Conservation (phyloP, 2,888 invertebrate genomes). For the Lysandra bellargus region DNA sequence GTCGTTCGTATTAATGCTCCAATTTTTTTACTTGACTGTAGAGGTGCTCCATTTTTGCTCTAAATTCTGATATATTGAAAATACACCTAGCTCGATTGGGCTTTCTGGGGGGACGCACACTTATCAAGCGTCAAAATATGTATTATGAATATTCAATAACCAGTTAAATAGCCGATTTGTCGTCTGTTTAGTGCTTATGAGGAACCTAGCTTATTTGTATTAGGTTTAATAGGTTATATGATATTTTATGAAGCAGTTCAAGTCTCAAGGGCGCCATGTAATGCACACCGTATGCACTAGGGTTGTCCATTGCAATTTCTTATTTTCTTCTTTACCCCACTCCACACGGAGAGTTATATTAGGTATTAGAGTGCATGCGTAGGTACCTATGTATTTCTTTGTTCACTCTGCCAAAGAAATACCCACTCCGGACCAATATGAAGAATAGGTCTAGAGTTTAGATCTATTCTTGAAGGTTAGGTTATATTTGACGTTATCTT, state of each 20-base stretch:
- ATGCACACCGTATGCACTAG: conserved; percentile 30
- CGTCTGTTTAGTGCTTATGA: background rate
- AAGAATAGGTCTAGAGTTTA: background rate
- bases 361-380: too few species aligned
- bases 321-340: background rate
- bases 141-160: background rate
- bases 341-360: too few species aligned
- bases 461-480: background rate
- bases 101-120: too few species aligned
- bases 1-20: too few species aligned
- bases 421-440: too few species aligned
- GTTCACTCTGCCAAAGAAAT: too few species aligned
- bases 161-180: background rate
- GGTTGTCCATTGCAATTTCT: background rate
- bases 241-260: conserved; percentile 35
- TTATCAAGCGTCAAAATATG: background rate
- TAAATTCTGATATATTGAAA: too few species aligned
- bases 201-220: background rate
- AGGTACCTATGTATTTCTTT: too few species aligned
- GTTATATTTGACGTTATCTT: background rate
- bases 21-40: too few species aligned
- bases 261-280: conserved; percentile 34
- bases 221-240: conserved; percentile 23
- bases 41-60: too few species aligned
- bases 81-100: too few species aligned